Percentiles rank a stretch among this genome's conserved stretches.
These are phyloP conservation scores for Melanerpes formicivorus DNA, from an alignment of 2,113 vertebrate species.

Conservation along the genomic window DNA sequence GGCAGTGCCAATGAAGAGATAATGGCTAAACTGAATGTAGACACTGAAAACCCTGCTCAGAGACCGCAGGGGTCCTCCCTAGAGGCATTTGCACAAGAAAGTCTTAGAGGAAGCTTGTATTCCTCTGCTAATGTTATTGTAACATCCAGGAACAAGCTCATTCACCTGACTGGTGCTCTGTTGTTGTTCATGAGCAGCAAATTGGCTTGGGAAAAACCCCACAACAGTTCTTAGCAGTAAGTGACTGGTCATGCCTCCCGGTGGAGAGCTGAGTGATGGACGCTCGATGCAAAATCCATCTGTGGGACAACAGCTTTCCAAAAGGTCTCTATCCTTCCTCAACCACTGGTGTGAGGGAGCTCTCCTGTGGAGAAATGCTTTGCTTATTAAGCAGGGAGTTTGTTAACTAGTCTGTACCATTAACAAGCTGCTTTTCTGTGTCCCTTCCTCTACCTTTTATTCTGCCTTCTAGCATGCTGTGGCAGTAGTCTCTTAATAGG, in stretches of 20 bases:
- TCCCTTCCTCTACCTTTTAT: slow-evolving; percentile 16
- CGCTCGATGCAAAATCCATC: neutral
- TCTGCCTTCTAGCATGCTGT: neutral
- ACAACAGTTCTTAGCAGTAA: neutral
- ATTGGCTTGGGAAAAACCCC: slow-evolving; percentile 18
- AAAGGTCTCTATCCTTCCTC: neutral
- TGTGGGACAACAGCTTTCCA: neutral
- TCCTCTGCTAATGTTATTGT: neutral
- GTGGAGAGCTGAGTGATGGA: neutral
- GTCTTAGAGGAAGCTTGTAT: neutral
- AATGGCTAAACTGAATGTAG: slow-evolving; percentile 2
- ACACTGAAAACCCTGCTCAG: neutral
- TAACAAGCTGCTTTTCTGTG: slow-evolving; percentile 11
- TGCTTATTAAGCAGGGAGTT: neutral
- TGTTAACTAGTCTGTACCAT: neutral
- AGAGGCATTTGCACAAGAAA: slow-evolving; percentile 2
- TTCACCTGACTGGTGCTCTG: neutral
- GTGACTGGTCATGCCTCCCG: slow-evolving; percentile 5
- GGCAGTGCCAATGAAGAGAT: neutral
- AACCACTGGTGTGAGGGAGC: neutral
- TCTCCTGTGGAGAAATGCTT: neutral
- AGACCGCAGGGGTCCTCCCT: slow-evolving; percentile 9
- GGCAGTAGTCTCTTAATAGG: neutral
- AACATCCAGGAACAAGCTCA: neutral
- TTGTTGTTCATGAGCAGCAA: slow-evolving; percentile 28